Evolutionary conservation across 2,888 invertebrate species (phyloP).

Genomic region (Dryadula phaetusa): DNA sequence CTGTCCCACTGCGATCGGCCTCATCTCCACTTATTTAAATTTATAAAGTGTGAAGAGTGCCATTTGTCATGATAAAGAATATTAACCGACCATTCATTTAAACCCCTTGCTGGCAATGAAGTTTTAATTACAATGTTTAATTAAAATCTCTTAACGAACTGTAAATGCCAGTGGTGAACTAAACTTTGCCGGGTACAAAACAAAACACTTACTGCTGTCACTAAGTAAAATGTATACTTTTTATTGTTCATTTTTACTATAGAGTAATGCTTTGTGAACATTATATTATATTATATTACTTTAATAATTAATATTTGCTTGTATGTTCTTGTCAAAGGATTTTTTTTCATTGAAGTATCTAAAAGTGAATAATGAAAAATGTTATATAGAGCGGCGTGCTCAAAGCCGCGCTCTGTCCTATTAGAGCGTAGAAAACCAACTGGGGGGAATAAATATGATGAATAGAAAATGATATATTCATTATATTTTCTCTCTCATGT

Average conservation of each 20-base stretch:
- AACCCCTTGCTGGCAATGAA: neutral
- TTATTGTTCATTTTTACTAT: conserved; percentile 13
- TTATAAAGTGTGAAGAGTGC: too few species aligned
- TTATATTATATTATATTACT: neutral
- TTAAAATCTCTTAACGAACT: conserved; percentile 10
- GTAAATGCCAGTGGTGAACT: conserved; percentile 2
- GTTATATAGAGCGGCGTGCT: too few species aligned
- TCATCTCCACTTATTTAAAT: too few species aligned
- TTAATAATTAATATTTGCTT: neutral
- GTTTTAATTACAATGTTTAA: conserved; percentile 1
- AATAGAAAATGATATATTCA: too few species aligned
- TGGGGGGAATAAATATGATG: too few species aligned
- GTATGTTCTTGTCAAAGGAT: conserved; percentile 8
- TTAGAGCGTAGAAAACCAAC: too few species aligned
- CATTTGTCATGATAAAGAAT: neutral
- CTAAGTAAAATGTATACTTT: neutral
- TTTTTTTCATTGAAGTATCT: neutral
- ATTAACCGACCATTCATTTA: neutral
- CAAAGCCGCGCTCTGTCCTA: too few species aligned
- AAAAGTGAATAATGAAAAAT: too few species aligned
- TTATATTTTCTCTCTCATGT: too few species aligned
- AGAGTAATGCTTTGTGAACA: neutral
- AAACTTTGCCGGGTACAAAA: neutral
- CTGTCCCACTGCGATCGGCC: too few species aligned
- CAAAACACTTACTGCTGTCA: conserved; percentile 9